phyloP scores from a whole-genome alignment of 2,888 invertebrate genomes.

The Metopia argyrocephala region DNA sequence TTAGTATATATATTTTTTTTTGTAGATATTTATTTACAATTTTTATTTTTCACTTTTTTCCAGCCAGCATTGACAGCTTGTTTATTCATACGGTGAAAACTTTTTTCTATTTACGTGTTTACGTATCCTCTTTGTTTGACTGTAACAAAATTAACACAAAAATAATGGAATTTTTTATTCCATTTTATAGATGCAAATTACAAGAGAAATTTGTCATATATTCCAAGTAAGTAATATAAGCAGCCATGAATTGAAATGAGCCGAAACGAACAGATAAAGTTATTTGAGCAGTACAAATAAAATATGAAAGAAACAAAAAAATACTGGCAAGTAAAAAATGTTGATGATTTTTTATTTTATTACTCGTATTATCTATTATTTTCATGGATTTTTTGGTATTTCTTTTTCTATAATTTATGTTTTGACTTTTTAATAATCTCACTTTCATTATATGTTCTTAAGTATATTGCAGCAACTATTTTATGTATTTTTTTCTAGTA shows the following conservation, averaged over 20 bases:
- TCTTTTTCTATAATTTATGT: background rate
- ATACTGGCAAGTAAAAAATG: background rate
- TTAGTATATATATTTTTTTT: too few relatives aligned
- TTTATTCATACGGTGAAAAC: background rate
- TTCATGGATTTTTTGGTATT: background rate
- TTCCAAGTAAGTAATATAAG: background rate
- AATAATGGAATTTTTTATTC: background rate
- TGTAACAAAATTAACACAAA: conserved; percentile 15
- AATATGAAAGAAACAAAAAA: background rate
- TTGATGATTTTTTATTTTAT: background rate
- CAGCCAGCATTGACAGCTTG: too few relatives aligned
- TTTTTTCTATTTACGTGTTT: background rate
- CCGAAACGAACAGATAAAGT: background rate
- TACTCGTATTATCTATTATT: background rate
- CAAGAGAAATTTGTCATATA: conserved; percentile 19
- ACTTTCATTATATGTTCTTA: too few relatives aligned
- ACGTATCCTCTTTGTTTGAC: background rate
- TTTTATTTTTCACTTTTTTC: too few relatives aligned
- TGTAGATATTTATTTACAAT: too few relatives aligned
- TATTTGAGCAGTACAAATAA: background rate
- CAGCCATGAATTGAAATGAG: conserved; percentile 30
- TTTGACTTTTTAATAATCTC: background rate
- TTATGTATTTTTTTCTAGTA: too few relatives aligned
- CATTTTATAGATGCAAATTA: conserved; percentile 7
- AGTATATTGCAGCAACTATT: too few relatives aligned